A percentile compares a stretch with the other conserved stretches of the same genome.
These are phyloP conservation scores for Whitmania pigra DNA, from an alignment of 1,140 invertebrate species.

Conservation along the genomic window DNA sequence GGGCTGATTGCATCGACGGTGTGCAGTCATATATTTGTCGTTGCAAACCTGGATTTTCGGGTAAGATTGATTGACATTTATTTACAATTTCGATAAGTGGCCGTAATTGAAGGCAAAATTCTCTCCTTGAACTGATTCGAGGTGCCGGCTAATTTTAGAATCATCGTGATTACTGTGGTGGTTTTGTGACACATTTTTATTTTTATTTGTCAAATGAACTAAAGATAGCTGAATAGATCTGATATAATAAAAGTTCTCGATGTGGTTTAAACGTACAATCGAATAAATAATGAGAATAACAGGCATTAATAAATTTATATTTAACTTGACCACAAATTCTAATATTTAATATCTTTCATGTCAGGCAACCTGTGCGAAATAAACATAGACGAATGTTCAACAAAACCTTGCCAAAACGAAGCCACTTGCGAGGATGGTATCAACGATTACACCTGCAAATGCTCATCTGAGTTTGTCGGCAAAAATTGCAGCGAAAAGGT, in stretches of 20 bases:
- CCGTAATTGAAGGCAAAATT: background rate
- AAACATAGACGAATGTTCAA: slow-evolving; percentile 37
- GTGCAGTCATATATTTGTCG: slow-evolving; percentile 17
- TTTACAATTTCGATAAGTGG: too few relatives aligned
- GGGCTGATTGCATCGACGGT: slow-evolving; percentile 31
- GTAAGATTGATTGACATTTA: slow-evolving; percentile 26
- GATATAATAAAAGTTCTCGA: background rate
- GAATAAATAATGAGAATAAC: background rate
- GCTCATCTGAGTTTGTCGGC: slow-evolving; percentile 60
- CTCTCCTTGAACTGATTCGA: background rate
- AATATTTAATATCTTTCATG: background rate
- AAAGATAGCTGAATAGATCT: background rate
- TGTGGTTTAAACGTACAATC: background rate
- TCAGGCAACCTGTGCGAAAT: background rate
- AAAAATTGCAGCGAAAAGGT: slow-evolving; percentile 1
- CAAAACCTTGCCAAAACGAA: slow-evolving; percentile 51
- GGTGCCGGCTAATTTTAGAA: background rate
- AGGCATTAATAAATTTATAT: background rate
- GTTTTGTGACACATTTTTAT: too few relatives aligned
- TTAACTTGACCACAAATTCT: too few relatives aligned
- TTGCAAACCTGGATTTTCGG: slow-evolving; percentile 25
- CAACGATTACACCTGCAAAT: slow-evolving; percentile 53
- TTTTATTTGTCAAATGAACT: too few relatives aligned
- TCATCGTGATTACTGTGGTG: too few relatives aligned
- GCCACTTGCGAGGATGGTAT: slow-evolving; percentile 45